Percentiles rank a stretch among this genome's conserved stretches.
Conservation (phyloP, 1,140 invertebrate species). For the Lerema accius region DNA sequence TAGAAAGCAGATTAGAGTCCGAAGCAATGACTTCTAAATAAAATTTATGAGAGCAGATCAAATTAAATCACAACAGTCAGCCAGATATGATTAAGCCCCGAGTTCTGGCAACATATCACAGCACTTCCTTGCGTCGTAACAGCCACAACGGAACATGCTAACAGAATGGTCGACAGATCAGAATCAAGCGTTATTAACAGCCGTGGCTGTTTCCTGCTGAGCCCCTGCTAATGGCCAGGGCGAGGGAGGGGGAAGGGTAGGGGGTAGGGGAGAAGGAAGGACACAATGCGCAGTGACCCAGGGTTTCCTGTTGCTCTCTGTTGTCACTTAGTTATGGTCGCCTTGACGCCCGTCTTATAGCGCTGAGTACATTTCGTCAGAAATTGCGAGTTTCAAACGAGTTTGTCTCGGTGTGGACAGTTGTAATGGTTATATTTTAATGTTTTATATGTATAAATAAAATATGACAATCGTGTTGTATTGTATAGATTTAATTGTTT, state of each 20-base stretch:
- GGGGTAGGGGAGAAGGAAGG: constrained; percentile 30
- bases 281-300: constrained; percentile 19
- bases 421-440: too few relatives aligned
- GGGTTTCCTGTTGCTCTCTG: constrained; percentile 14
- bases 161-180: constrained; percentile 53
- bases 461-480: too few relatives aligned
- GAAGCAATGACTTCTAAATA: too few relatives aligned
- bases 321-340: constrained; percentile 8
- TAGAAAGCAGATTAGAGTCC: too few relatives aligned
- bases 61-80: too few relatives aligned
- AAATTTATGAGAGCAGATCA: too few relatives aligned
- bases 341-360: neutral
- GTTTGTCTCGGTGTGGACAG: too few relatives aligned
- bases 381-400: too few relatives aligned
- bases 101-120: neutral
- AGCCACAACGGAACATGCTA: constrained; percentile 12
- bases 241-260: constrained; percentile 36
- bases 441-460: too few relatives aligned
- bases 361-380: too few relatives aligned
- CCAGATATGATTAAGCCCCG: too few relatives aligned
- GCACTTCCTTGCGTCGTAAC: constrained; percentile 2
- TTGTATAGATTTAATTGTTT: too few relatives aligned
- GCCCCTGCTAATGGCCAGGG: constrained; percentile 55
- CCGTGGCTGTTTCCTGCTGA: constrained; percentile 63
- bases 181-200: constrained; percentile 68